Base-by-base conservation (phyloP, 2,797 vertebrate genomes). In the Pangasius djambal region DNA sequence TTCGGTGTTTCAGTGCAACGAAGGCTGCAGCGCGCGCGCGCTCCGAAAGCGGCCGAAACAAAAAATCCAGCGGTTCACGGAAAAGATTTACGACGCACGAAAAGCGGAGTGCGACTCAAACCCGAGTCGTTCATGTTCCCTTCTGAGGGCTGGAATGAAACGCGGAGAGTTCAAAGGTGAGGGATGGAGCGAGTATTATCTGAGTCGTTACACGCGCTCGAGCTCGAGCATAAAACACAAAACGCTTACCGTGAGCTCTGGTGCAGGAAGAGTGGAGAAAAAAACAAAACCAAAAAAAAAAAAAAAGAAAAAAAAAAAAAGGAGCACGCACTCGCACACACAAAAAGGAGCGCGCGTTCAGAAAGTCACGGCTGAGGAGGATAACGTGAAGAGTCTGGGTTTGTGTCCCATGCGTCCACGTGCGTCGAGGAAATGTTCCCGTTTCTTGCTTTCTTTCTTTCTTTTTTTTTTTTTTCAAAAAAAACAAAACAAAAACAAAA, bases 161-260 rank as follows among this genome's bases (percentile, higher is more conserved):
- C 82, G 31, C 44, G 7, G 25, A 28, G 40, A 83, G 90, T 90
- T 92, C 87, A 91, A 82, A 90, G 89, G 88, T 90, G 86, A 91
- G 84, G 78, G 83, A 84, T 86, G 85, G 85, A 89, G 88, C 59
- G 87, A 89, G 74, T 86, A 15, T 57, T 12, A 12, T 81, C 37
- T 13, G 75, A 16, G 44, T 28, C 12, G 15, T 7, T 78, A 50
- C 44, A 52, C 75, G 75, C 75, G 75, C 50, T 57, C 40, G 34
- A 61, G 55, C 79, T 82, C 55, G 79, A 25, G 82, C 61, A 67
- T 5, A 69, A 84, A 67, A 67, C 37, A 87, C 57, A 87, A 70
- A 82, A 15, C n/a, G 90, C 95, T 95, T 95, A 96, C 95, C 95
- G 93, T 94, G 44, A 16, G 79, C 91, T 91, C 82, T 72, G 83